Evolutionary conservation across 2,797 vertebrate species (phyloP), one percentile per base, ranked within the genome.

Genomic region (Glyptemys insculpta): DNA sequence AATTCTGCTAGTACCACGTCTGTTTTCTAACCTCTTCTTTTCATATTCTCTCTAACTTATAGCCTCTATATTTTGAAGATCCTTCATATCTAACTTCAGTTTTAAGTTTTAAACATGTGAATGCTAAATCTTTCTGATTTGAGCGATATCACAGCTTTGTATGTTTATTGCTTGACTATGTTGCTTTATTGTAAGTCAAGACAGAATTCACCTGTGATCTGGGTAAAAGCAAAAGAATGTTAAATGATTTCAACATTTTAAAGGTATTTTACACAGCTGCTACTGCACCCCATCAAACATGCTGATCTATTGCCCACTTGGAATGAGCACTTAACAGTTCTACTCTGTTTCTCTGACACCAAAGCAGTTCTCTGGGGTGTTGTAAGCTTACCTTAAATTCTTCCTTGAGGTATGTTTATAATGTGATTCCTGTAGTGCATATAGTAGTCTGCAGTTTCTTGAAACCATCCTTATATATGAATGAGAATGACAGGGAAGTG

Each of bases 361-460:
- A 37, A 62, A 62, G 59, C 59, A 34, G 31, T 62, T 62, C 23
- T 41, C 19, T 85, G 49, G 5, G 1, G 3, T 50, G 62, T 88
- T 47, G 21, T 79, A 57, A 21, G 29, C 91, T 94, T 93, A 49
- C 29, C 89, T 90, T 79, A 79, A 83, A 84, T 90, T 90, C 47
- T 89, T 12, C 57, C 85, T 81, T 62, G 49, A 83, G 86, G 81
- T 56, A 2, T 6, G 31, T 83, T 88, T 93, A 18, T 12, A 79
- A 56, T 81, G 41, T 18, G 81, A 31, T 62, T 37, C 18, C 34
- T 76, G 29, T 74, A 82, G 37, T 81, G 41, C 34, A 79, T 57
- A 53, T 2, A 88, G 23, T 15, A 8, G 8, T 72, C 44, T 49
- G 44, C 14, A 25, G 15, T 76, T 44, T 76, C 72, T 78, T 85